Evolutionary conservation across 2,113 vertebrate genomes (phyloP), one percentile per base, ranked within the genome.

Genomic region (Aptenodytes forsteri): DNA sequence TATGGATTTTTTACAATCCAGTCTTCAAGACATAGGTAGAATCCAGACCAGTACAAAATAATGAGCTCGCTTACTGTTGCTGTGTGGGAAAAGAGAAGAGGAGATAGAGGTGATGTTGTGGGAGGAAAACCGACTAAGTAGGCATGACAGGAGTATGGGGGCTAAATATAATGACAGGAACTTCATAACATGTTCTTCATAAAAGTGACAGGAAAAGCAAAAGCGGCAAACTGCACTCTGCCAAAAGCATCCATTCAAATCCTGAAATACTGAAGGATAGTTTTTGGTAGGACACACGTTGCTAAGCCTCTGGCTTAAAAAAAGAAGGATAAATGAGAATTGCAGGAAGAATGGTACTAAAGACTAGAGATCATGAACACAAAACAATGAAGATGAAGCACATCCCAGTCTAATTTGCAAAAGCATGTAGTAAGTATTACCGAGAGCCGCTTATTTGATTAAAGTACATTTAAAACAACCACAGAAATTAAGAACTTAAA

Each of bases 81-180:
- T 50, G 46, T 64, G 86, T 69, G 87, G 87, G 87, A 81, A 95
- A 94, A 83, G 67, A 83, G 44, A 81, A 83, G 78, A 90, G 58
- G 54, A 96, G 83, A 73, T 70, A 49, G 95, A 73, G 87, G 84
- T 96, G 87, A 87, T 71, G 46, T 30, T 87, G 85, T 30, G 32
- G 46, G 79, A 96, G 93, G 72, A 90, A 89, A 94, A 89, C 56
- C 42, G 15, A 89, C 44, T 90, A 75, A 93, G 83, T 50, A 94
- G 84, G 81, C 90, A 89, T 58, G 94, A 91, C 83, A 92, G 89
- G 80, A 93, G 70, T 70, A 80, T 52, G 94, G 83, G 76, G 94
- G 95, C 80, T 95, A 89, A 80, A 56, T 83, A 69, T 76, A 89
- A 90, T 85, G 93, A 92, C 93, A 91, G 78, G 84, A 95, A 90